phyloP scores from a whole-genome alignment of 2,113 vertebrate species.

The Delphinapterus leucas region DNA sequence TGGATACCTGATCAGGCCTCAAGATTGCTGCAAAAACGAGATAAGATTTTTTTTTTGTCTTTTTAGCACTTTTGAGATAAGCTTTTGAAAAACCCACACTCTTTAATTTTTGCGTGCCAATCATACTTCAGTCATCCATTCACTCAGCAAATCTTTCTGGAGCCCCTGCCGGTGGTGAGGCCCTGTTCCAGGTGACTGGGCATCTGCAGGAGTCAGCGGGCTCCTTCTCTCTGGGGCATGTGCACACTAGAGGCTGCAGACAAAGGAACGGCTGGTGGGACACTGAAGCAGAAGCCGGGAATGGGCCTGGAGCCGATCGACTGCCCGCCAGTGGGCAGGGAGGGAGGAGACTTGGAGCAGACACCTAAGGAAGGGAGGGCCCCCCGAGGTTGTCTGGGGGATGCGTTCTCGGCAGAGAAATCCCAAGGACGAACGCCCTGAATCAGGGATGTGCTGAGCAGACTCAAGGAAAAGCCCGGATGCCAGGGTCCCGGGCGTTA shows the following conservation, averaged over 20 bases:
- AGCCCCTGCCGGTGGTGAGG: too few relatives aligned
- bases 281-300: too few relatives aligned
- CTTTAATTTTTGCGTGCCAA: background rate
- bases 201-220: too few relatives aligned
- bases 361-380: rapidly evolving
- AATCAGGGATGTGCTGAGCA: background rate
- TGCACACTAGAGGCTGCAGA: rapidly evolving
- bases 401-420: rapidly evolving
- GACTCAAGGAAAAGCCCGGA: rapidly evolving
- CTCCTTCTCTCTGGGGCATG: background rate
- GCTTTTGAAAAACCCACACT: background rate
- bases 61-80: background rate
- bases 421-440: background rate
- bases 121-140: rapidly evolving
- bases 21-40: background rate
- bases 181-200: rapidly evolving
- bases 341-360: rapidly evolving
- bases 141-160: background rate
- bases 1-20: background rate
- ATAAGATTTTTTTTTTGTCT: background rate
- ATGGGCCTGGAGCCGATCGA: rapidly evolving
- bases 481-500: background rate
- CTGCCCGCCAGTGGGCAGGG: background rate
- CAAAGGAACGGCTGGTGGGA: rapidly evolving
- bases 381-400: rapidly evolving